Percentiles rank a stretch among this genome's conserved stretches.
Evolutionary conservation across 2,113 vertebrate species (phyloP).

Genomic region (Myiagra hebetior): DNA sequence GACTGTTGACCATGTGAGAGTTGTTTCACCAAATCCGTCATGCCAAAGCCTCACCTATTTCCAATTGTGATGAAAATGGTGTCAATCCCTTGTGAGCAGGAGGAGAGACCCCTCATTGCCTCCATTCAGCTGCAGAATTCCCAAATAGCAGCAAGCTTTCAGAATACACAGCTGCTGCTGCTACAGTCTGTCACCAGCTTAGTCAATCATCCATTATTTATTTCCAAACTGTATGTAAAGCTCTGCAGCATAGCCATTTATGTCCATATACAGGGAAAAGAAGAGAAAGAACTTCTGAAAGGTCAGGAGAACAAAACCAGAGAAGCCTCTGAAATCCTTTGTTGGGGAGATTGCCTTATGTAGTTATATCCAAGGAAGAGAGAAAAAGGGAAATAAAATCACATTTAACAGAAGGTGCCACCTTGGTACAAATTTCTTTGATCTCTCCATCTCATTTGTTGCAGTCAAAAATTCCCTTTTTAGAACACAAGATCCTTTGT

Average conservation of each 20-base stretch:
- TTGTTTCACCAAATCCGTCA: background rate
- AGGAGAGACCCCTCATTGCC: background rate
- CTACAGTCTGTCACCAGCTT: conserved; percentile 30
- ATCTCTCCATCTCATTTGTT: background rate
- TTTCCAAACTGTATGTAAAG: conserved; percentile 30
- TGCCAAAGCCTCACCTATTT: background rate
- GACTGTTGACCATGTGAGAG: background rate
- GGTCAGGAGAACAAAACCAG: background rate
- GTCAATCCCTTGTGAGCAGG: background rate
- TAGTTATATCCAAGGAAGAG: background rate
- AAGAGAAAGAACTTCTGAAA: background rate
- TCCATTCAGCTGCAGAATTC: background rate
- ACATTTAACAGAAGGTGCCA: background rate
- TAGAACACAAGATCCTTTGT: background rate
- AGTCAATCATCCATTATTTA: conserved; percentile 59
- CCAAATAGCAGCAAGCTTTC: background rate
- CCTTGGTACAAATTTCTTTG: background rate
- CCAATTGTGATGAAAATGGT: background rate
- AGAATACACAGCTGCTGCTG: conserved; percentile 20
- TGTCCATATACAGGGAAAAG: background rate
- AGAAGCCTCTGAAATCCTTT: background rate
- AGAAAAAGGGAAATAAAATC: background rate
- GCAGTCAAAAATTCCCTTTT: background rate
- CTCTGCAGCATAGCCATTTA: background rate
- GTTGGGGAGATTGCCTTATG: background rate